Evolutionary conservation across 2,888 invertebrate species (phyloP), one percentile per base, ranked within the genome.

Genomic region (Bugulina stolonifera): DNA sequence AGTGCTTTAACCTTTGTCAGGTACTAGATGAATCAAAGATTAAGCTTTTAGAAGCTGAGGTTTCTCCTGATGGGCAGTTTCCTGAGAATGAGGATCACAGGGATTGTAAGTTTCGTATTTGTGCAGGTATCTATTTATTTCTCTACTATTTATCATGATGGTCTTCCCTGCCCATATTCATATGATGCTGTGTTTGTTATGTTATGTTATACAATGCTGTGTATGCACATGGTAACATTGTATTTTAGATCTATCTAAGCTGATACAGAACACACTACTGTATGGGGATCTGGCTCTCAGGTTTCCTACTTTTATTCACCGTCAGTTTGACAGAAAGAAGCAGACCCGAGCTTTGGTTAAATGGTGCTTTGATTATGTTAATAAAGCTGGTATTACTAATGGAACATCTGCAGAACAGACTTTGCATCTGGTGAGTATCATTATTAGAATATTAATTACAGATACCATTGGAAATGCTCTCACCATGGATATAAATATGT

Each of bases 291-390:
- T 64, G 2, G 64, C 64, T 3, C 32, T 64, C 2, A 64, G 64
- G 32, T 64, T 64, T 64, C 64, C 64, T 10, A 32, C 64, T 2
- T 64, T 64, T n/a, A 64, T 64, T 22, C 64, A 64, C 27, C 2
- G 64, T 10, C 25, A 25, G 64, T 64, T 32, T 34, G 64, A 64
- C n/a, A 32, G 32, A 27, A 14, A 64, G 14, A 64, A 64, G 27
- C 5, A 14, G 10, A 18, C 64, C 3, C 22, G n/a, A n/a, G 3
- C 2, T 14, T 5, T 64, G 3, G 32, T 64, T 34, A 64, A 64
- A n/a, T 64, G 64, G 64, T 64, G 64, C 34, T 64, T 64, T 18
- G 64, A 64, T 14, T 64, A 29, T 27, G 27, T 27, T 14, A 25
- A 5, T 14, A 27, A 64, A 18, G 27, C 64, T 27, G n/a, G 32